Base-by-base conservation (phyloP, 2,888 invertebrate genomes). In the Lasiommata megera region DNA sequence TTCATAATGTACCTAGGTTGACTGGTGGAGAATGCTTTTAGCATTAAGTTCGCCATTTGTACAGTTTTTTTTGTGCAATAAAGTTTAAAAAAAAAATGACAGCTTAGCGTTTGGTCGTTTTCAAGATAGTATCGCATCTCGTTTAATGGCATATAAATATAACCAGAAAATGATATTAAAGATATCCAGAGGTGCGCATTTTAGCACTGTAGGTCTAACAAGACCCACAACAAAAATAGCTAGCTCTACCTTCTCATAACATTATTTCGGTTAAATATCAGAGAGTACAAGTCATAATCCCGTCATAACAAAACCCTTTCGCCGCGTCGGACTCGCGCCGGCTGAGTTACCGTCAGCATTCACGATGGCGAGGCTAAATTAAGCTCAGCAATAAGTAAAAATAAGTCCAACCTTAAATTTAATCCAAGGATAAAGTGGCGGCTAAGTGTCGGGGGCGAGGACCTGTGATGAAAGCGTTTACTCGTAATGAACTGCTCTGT, bases 381-480 rank as follows among this genome's bases (percentile, higher is more conserved):
- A 40, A 41, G 51, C 40, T 16, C 51, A 23, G 51, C 40, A 53
- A 47, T 40, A 57, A 41, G 40, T 57, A 1, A 46, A 47, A 53
- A 54, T 47, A 41, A 41, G 28, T 54, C 9, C n/a, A 9, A 51
- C 23, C 53, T 54, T 54, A 54, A 54, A 54, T 55, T 58, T 58
- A 52, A 55, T 54, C 34, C 54, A 40, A 54, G 40, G 51, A 36
- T 51, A 58, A 56, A 58, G 28, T 54, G 50, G 8, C 38, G 46
- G 50, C 18, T 38, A 41, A 46, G 44, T 46, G 34, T 40, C 29
- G 38, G 59, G 55, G 41, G 54, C 61, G 58, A 59, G 12, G 59
- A 53, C 55, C 61, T 59, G 16, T 9, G 36, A 58, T 58, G 58
- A 61, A 61, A 55, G 51, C 58, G 37, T 54, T 54, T 40, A 43